Conservation (phyloP, 2,797 vertebrate species). For the Oreochromis grahami region DNA sequence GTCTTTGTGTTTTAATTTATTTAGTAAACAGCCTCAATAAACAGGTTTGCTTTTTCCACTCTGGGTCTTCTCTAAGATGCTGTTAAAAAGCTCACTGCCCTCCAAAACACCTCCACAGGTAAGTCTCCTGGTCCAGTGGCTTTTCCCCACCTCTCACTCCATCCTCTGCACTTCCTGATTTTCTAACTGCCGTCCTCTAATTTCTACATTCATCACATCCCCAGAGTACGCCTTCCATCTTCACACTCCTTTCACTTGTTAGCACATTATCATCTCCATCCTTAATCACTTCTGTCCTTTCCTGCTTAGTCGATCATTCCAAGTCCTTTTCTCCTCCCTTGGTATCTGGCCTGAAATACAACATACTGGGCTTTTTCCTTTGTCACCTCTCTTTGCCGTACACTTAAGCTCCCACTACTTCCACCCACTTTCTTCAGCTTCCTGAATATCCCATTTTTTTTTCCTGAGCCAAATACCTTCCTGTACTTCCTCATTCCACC, state of each 20-base stretch:
- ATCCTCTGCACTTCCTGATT: not conserved
- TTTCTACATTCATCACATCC: not conserved
- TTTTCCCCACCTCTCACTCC: fast-evolving
- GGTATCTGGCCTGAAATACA: not conserved
- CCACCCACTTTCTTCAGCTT: not conserved
- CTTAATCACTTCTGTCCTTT: not conserved
- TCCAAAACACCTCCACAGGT: not conserved
- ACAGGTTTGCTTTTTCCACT: fast-evolving
- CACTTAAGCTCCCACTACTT: not conserved
- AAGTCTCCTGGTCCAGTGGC: fast-evolving
- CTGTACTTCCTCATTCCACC: not conserved
- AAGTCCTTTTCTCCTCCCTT: not conserved
- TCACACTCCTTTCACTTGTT: not conserved
- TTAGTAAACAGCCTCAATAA: fast-evolving
- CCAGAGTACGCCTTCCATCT: not conserved
- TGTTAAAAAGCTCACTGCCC: not conserved
- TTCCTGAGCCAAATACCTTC: not conserved
- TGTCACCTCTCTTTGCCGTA: not conserved
- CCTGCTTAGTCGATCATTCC: fast-evolving
- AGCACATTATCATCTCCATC: not conserved
- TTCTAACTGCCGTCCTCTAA: not conserved
- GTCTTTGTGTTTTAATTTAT: not conserved
- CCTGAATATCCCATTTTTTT: not conserved
- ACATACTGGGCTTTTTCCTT: not conserved
- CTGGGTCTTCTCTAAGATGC: not conserved